Base-by-base conservation (phyloP, 92 coral and sea anemone species). In the Porites lobata region DNA sequence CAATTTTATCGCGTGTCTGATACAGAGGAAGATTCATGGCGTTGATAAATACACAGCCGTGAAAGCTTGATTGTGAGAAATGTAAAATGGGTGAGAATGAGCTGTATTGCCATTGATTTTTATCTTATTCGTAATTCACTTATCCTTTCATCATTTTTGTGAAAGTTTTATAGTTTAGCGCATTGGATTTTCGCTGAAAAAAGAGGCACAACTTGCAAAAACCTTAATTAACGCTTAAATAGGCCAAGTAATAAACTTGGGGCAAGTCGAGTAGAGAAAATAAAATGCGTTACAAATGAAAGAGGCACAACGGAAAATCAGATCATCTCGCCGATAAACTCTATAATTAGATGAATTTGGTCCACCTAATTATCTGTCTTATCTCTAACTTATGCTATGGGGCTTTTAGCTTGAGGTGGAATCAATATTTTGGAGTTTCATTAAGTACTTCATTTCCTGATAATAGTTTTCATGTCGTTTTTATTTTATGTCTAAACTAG, bases 381-480 rank as follows among this genome's bases (percentile, higher is more conserved):
- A 84, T 84, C 87, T 73, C 21, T 50, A 13, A 12, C 73, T 58
- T 57, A 70, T 65, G 72, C 73, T 65, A 63, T 21, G 77, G 73
- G 87, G 80, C 73, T 84, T 84, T 61, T 84, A 74, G 81, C 73
- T 75, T 50, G 43, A 74, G 72, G 57, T 73, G 81, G 63, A 84
- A 59, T 84, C 87, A 74, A 84, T 84, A 84, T 84, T 71, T 72
- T 84, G 73, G 73, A 22, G 68, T 70, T 65, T 84, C 74, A 64
- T 73, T 74, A 84, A 73, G 81, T 47, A 19, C 87, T 72, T 84
- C 29, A 79, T 74, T 20, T 62, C 7, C 13, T 72, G 87, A 84
- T 84, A 84, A 47, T 57, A 57, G 58, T 63, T 29, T 26, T 53
- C 22, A 54, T 58, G 80, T 20, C 63, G 50, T 75, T 50, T 51